These are phyloP conservation scores for Rynchops niger DNA, from an alignment of 2,113 vertebrate genomes.

Conservation along the genomic window DNA sequence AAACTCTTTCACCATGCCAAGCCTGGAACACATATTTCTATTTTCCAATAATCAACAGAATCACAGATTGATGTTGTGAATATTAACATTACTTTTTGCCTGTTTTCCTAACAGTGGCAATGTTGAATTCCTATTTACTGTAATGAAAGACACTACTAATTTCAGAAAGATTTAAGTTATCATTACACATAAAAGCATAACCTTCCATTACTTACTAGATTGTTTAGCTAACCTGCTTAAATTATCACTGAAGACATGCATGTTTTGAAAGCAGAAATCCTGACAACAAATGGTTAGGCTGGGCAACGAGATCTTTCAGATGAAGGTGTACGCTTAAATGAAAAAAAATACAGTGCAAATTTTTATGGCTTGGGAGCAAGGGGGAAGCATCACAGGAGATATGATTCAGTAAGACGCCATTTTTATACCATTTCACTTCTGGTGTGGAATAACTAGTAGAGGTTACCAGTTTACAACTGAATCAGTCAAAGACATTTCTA, in stretches of 20 bases:
- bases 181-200: neutral
- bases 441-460: neutral
- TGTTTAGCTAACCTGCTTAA: neutral
- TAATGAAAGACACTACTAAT: neutral
- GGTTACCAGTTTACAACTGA: neutral
- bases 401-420: neutral
- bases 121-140: neutral
- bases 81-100: neutral
- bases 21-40: neutral
- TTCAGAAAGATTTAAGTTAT: neutral
- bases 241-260: neutral
- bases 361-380: neutral
- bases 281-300: neutral
- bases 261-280: neutral
- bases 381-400: neutral
- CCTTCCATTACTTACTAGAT: neutral
- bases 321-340: neutral
- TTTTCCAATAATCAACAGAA: neutral
- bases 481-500: neutral
- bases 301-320: neutral
- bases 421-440: neutral
- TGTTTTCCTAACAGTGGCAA: neutral
- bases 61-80: too few species aligned
- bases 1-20: neutral
- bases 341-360: neutral